Base-by-base conservation (phyloP, 2,113 vertebrate species). In the Daphoenositta chrysoptera region DNA sequence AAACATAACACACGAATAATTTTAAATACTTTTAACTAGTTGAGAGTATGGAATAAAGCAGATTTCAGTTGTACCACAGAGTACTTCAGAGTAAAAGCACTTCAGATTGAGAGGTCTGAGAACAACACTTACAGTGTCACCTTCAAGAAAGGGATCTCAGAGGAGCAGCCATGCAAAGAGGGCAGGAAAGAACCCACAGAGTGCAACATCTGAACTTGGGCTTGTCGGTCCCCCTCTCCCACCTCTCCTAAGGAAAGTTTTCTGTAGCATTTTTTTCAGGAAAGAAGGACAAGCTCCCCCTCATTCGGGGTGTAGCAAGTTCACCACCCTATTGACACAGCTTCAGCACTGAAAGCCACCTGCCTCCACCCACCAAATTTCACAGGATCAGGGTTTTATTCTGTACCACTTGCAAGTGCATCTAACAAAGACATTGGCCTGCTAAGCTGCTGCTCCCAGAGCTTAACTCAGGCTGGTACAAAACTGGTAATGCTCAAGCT, bases 381-480 rank as follows among this genome's bases (percentile, higher is more conserved):
- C 12, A 3, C 42, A 83, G 37, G 33, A 77, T 88, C 23, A 48
- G 13, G 28, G 22, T 6, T 91, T 94, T 93, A 76, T 57, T 94
- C 81, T 37, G 37, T 72, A 48, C 48, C 57, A 30, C 70, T 68
- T 53, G 15, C 73, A 64, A 71, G 48, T 64, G 88, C 39, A 39
- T 73, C 90, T 79, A 50, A 60, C 44, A 57, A 44, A 45, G n/a
- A 65, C 51, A 64, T 68, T 5, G 1, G 48, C 56, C 77, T 66
- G 68, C 37, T 45, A 64, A 84, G 53, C 60, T 83, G 44, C 40
- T 83, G 75, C 92, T 89, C 83, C 70, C 23, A 53, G 71, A 81
- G 93, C 82, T 93, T 63, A 91, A 47, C 72, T 92, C 72, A 78
- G 77, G 72, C 90, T 90, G 37, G 68, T 64, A 76, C 14, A 4